Conservation (phyloP, 2,888 invertebrate genomes). For the Carpatolechia fugitivella region DNA sequence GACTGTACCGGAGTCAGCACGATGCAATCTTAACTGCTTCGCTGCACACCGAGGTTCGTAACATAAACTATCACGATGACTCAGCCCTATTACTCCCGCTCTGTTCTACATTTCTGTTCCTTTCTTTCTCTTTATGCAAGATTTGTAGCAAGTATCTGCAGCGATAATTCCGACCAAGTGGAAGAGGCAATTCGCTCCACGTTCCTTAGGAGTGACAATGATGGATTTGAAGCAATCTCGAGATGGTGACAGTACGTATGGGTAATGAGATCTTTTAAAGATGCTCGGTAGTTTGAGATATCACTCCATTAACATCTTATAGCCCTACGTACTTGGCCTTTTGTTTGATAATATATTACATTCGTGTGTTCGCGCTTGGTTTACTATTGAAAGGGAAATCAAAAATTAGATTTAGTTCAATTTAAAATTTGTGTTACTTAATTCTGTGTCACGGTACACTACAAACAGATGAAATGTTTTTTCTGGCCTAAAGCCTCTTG, state of each 20-base stretch:
- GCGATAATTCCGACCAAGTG: not conserved
- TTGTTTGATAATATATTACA: not conserved
- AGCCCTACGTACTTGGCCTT: not conserved
- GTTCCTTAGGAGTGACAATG: not conserved
- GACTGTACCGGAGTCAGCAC: conserved; percentile 17
- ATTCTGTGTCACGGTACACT: too few relatives aligned
- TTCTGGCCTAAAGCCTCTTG: too few relatives aligned
- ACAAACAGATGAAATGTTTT: too few relatives aligned
- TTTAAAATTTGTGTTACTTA: too few relatives aligned
- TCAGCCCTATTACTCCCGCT: conserved; percentile 20
- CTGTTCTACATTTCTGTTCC: conserved; percentile 17
- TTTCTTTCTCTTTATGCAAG: not conserved
- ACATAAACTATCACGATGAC: conserved; percentile 23
- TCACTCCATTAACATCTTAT: conserved; percentile 3
- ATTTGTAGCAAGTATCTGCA: not conserved
- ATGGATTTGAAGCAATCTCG: conserved; percentile 3
- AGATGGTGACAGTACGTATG: not conserved
- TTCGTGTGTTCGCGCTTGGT: too few relatives aligned
- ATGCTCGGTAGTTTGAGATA: not conserved
- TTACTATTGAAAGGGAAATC: too few relatives aligned
- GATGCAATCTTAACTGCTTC: conserved; percentile 30
- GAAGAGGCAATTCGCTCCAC: not conserved
- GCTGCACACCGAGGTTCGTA: conserved; percentile 22
- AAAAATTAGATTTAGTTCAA: too few relatives aligned
- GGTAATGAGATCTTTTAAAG: conserved; percentile 2